Evolutionary conservation across 2,113 vertebrate species (phyloP), one percentile per base, ranked within the genome.

Genomic region (Pycnonotus jocosus): DNA sequence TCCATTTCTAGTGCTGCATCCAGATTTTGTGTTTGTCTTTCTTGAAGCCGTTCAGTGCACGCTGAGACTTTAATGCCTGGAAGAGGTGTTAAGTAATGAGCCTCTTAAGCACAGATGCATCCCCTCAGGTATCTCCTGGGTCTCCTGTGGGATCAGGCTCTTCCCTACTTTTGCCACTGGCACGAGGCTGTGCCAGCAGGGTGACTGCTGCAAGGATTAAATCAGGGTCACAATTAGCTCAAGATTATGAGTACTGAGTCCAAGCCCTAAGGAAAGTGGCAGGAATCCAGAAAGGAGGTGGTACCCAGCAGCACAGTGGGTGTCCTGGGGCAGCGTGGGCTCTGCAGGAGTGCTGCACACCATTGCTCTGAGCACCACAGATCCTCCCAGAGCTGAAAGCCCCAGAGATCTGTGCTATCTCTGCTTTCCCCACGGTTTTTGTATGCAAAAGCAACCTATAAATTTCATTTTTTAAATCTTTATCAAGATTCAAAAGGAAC

Each of bases 311-410:
- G 37, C 44, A 68, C 30, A 44, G 24, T 4, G 33, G 30, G 38
- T 61, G 13, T 23, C 17, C 50, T 28, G 72, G 50, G 30, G 18
- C 11, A 11, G 13, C 0, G 0, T 8, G 47, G 47, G 25, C 1
- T 1, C 42, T 40, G 30, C 51, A 37, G 42, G 40, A 7, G 3
- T 25, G 15, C 72, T 66, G 69, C 38, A 45, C 23, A 27, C 11
- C 87, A 28, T 45, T 2, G 4, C 64, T 6, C 64, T 15, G 61
- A 35, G 56, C 60, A 78, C 13, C 69, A 62, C 54, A 74, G n/a
- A 38, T 4, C 27, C 3, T 2, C 21, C 27, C 79, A 51, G 44
- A 76, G 70, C 30, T 64, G 44, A 51, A 86, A 64, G 9, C 12
- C n/a, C 62, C 31, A 61, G 24, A 86, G 24, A 72, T 19, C 33